These are phyloP conservation scores for Dolichallabes microphthalmus DNA, from an alignment of 2,113 vertebrate genomes.

Conservation along the genomic window DNA sequence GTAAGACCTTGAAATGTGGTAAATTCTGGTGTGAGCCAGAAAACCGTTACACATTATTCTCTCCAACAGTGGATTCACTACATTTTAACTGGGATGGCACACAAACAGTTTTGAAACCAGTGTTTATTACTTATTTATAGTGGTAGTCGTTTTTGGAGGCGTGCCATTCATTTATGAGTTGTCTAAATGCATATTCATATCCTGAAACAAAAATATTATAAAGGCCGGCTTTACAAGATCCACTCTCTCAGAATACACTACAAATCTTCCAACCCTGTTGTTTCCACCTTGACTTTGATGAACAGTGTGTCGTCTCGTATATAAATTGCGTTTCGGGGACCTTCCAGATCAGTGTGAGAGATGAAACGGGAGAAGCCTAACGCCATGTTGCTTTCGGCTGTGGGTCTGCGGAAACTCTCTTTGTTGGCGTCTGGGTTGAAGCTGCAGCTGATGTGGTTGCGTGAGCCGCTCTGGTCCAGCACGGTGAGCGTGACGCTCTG, in stretches of 20 bases:
- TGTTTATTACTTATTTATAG: neutral
- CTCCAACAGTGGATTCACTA: neutral
- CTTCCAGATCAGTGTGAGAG: slow-evolving; percentile 74
- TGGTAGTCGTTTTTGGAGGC: neutral
- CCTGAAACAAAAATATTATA: neutral
- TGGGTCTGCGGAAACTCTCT: slow-evolving; percentile 80
- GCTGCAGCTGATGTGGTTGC: slow-evolving; percentile 73
- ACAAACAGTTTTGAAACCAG: neutral
- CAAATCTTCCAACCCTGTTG: slow-evolving; percentile 79
- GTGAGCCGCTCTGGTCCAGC: slow-evolving; percentile 82
- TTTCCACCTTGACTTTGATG: slow-evolving; percentile 83
- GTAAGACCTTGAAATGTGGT: neutral
- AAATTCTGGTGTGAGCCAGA: neutral
- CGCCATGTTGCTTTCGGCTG: slow-evolving; percentile 81
- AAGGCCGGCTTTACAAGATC: neutral
- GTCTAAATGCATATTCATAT: neutral
- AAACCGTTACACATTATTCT: neutral
- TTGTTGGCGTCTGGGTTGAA: slow-evolving; percentile 80
- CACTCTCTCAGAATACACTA: slow-evolving; percentile 52
- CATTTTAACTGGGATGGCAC: neutral
- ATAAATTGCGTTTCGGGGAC: slow-evolving; percentile 70
- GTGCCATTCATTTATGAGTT: neutral
- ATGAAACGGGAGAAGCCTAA: slow-evolving; percentile 81
- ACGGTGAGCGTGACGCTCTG: slow-evolving; percentile 83
- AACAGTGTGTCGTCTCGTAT: slow-evolving; percentile 84